Conservation (phyloP, 2,888 invertebrate genomes). For the Ligdia adustata region DNA sequence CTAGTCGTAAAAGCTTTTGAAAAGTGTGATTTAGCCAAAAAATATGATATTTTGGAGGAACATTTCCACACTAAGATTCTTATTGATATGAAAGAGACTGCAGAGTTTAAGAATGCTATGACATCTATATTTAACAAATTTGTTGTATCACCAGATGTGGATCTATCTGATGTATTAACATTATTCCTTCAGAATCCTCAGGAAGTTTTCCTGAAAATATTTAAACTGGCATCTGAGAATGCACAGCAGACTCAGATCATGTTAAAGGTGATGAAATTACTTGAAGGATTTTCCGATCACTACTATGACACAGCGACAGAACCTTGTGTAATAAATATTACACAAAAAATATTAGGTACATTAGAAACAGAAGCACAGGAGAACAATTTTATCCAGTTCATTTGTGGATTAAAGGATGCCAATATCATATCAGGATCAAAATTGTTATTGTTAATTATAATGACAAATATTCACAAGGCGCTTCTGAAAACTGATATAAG, state of each 20-base stretch:
- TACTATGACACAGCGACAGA: constrained; percentile 66
- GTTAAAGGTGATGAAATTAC: constrained; percentile 57
- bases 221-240: constrained; percentile 61
- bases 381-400: constrained; percentile 59
- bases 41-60: constrained; percentile 54
- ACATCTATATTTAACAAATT: constrained; percentile 72
- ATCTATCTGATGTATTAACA: constrained; percentile 56
- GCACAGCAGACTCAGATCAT: constrained; percentile 61
- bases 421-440: constrained; percentile 55
- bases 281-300: constrained; percentile 59
- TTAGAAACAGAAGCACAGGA: constrained; percentile 51
- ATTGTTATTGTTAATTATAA: constrained; percentile 62
- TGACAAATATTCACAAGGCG: constrained; percentile 67
- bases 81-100: constrained; percentile 45
- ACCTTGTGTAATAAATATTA: constrained; percentile 55
- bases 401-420: constrained; percentile 54
- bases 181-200: constrained; percentile 69
- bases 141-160: constrained; percentile 49
- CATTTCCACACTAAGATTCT: constrained; percentile 57
- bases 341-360: constrained; percentile 49
- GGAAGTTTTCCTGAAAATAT: constrained; percentile 60
- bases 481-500: constrained; percentile 52
- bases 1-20: constrained; percentile 58
- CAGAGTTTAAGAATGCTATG: constrained; percentile 49
- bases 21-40: constrained; percentile 47